Percentiles rank a stretch among this genome's conserved stretches.
Evolutionary conservation across 2,113 vertebrate genomes (phyloP).

Genomic region (Halichoerus grypus): DNA sequence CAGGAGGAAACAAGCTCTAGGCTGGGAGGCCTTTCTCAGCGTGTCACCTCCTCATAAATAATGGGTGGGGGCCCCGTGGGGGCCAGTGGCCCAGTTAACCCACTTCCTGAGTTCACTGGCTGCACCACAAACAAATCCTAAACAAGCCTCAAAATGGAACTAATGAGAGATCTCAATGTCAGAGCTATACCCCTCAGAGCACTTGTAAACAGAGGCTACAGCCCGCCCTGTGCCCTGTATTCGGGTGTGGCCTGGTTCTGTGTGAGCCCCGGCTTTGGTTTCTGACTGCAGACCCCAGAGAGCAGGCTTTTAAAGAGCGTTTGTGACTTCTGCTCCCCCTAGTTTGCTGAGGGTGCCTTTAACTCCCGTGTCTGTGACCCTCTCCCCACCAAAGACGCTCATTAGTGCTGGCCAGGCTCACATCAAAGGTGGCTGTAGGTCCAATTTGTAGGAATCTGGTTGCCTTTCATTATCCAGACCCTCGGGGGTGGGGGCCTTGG

Average conservation of each 20-base stretch:
- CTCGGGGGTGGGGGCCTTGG: not conserved
- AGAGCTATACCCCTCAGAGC: not conserved
- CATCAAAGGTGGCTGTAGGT: constrained; percentile 14
- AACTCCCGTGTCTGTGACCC: rapidly evolving
- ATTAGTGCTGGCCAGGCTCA: not conserved
- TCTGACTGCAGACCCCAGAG: not conserved
- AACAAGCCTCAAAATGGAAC: not conserved
- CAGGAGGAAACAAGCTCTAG: not conserved
- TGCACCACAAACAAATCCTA: not conserved
- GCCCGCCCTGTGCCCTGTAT: too few species aligned
- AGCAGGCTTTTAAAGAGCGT: not conserved
- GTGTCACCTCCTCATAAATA: constrained; percentile 9
- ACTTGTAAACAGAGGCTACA: not conserved
- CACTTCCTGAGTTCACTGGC: not conserved
- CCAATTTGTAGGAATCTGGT: not conserved
- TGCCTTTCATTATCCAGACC: constrained; percentile 26
- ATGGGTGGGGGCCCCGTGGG: not conserved
- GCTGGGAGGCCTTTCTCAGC: constrained; percentile 11
- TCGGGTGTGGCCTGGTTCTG: not conserved
- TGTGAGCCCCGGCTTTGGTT: not conserved
- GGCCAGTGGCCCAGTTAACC: not conserved
- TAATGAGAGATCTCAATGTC: not conserved
- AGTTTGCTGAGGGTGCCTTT: not conserved
- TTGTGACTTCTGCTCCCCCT: not conserved
- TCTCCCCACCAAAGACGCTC: constrained; percentile 1